Base-by-base conservation (phyloP, 2,113 vertebrate species). In the Cynopterus brachyotis region DNA sequence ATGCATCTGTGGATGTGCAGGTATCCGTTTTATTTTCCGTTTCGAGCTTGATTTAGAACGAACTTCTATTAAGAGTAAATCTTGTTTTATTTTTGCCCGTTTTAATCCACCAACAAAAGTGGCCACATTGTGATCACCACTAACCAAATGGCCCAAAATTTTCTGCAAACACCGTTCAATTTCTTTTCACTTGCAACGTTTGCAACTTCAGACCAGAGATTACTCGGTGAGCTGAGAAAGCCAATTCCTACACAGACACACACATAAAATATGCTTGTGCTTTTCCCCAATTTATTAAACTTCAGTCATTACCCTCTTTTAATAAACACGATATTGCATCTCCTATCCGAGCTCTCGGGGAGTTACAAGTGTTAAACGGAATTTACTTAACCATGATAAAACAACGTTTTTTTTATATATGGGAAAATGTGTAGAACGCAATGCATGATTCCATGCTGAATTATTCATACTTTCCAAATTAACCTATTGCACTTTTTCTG, bases 391-490 rank as follows among this genome's bases (percentile, higher is more conserved):
- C 72, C 85, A 87, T 60, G 35, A 93, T 47, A 86, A 95, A 85
- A 64, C 50, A 79, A 45, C 4, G 40, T 70, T 70, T 59, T 78
- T 55, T 70, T 93, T 89, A 91, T 45, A 79, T 69, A 37, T 28
- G 19, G 16, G 55, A 83, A 95, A 93, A 89, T 69, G 32, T 1
- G 2, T 85, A 83, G 64, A 79, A 90, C 96, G 22, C 91, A 94
- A 80, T 26, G n/a, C 9, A 30, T 42, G 67, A 45, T 30, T 95
- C 73, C 73, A 2, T 85, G 37, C 84, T 94, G 60, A 96, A 96
- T 95, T 95, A 95, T 82, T 94, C 73, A 84, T 90, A 40, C 45
- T 95, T 95, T 85, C 42, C n/a, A 28, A 70, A 94, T 80, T 95
- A 95, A 94, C 37, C 50, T 64, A 69, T 15, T 94, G 62, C 15